These are phyloP conservation scores for Brachyhypopomus gauderio DNA, from an alignment of 2,113 vertebrate species.

Conservation along the genomic window DNA sequence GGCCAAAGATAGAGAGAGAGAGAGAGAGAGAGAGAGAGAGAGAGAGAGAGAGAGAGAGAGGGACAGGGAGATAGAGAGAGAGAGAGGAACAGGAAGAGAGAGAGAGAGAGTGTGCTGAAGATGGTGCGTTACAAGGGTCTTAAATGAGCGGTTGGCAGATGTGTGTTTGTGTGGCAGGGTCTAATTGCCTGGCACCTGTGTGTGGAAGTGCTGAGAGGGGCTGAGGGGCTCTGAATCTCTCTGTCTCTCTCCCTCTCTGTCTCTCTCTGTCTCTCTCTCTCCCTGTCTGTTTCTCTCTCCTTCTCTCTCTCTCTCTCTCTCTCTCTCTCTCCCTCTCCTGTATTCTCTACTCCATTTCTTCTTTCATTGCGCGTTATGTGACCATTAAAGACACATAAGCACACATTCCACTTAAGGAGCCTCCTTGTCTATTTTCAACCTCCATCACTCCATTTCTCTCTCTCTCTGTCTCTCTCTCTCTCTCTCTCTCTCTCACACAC, in stretches of 20 bases:
- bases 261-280: not conserved
- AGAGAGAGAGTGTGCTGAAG: conserved; percentile 6
- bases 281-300: not conserved
- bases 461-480: not conserved
- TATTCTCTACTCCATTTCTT: conserved; percentile 25
- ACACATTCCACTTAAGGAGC: conserved; percentile 15
- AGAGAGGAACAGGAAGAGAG: conserved; percentile 4
- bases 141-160: conserved; percentile 76
- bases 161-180: conserved; percentile 70
- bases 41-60: too few relatives aligned
- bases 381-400: conserved; percentile 4
- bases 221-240: not conserved
- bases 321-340: not conserved
- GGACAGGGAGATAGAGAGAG: conserved; percentile 9
- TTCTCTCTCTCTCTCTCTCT: not conserved
- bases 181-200: conserved; percentile 75
- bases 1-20: conserved; percentile 3
- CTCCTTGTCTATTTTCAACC: conserved; percentile 37
- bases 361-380: not conserved
- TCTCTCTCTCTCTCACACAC: not conserved
- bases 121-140: conserved; percentile 57
- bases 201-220: conserved; percentile 56
- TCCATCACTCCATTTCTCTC: conserved; percentile 15
- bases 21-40: conserved; percentile 1
- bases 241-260: not conserved